Percentiles rank a stretch among this genome's conserved stretches.
phyloP scores from a whole-genome alignment of 1,140 invertebrate species.

The Cydia pomonella region DNA sequence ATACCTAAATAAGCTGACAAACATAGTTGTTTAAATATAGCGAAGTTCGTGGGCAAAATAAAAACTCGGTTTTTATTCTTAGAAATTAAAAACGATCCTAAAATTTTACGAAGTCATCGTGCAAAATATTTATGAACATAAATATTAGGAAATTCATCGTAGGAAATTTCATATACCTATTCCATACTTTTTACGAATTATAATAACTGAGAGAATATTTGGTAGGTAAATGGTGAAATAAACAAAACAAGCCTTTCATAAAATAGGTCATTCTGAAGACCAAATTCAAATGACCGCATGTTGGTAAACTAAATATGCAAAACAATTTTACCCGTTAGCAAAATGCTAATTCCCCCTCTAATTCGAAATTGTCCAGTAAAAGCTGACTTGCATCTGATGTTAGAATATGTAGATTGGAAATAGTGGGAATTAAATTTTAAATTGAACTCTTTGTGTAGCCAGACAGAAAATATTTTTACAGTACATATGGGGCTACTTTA shows the following conservation, averaged over 20 bases:
- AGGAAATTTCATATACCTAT: too few species aligned
- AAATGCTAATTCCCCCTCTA: background rate
- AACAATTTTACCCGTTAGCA: background rate
- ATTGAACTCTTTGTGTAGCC: background rate
- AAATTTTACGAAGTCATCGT: too few species aligned
- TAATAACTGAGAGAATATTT: too few species aligned
- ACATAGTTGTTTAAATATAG: too few species aligned
- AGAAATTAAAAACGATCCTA: too few species aligned
- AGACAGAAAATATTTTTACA: background rate
- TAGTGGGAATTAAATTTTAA: background rate
- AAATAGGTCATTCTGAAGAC: background rate
- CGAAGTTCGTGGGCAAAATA: too few species aligned
- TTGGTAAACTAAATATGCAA: background rate
- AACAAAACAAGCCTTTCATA: background rate
- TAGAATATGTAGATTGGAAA: conserved; percentile 9
- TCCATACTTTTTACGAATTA: too few species aligned
- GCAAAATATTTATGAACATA: too few species aligned
- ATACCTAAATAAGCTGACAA: too few species aligned
- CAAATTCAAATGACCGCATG: background rate
- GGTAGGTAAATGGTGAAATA: background rate
- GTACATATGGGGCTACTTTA: too few species aligned
- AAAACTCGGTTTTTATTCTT: too few species aligned
- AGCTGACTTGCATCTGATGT: background rate
- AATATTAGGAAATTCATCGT: too few species aligned
- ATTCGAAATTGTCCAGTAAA: background rate